Evolutionary conservation across 1,140 invertebrate genomes (phyloP).

Genomic region (Theocolax elegans): DNA sequence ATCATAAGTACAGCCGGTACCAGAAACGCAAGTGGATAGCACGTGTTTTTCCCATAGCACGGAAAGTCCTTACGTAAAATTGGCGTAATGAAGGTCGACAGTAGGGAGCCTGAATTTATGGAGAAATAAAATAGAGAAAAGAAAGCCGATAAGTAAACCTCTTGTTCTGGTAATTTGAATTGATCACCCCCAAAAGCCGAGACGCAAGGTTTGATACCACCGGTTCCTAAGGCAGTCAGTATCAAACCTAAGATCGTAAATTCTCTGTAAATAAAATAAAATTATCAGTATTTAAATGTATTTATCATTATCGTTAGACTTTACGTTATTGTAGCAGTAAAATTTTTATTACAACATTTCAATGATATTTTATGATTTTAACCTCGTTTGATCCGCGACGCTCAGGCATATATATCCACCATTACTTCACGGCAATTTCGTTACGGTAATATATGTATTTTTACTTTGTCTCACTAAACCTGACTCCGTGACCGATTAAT

Average conservation of each 20-base stretch:
- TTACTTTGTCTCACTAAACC: no score
- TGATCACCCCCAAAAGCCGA: slow-evolving; percentile 98
- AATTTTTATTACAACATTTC: no score
- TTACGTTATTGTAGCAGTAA: no score
- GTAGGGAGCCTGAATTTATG: slow-evolving; percentile 91
- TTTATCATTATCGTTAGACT: background rate
- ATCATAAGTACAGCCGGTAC: slow-evolving; percentile 90
- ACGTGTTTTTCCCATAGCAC: slow-evolving; percentile 84
- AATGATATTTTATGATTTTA: background rate
- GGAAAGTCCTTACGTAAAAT: slow-evolving; percentile 83
- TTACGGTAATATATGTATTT: no score
- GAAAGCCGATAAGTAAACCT: slow-evolving; percentile 81
- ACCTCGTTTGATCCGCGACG: background rate
- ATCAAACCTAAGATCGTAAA: slow-evolving; percentile 83
- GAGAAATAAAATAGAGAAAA: slow-evolving; percentile 95
- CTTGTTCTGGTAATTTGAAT: slow-evolving; percentile 84
- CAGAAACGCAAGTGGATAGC: slow-evolving; percentile 92
- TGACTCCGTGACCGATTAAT: no score
- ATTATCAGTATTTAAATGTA: background rate
- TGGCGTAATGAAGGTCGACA: slow-evolving; percentile 92
- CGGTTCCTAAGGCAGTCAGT: slow-evolving; percentile 90
- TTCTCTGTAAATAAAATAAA: slow-evolving; percentile 67
- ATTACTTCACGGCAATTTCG: no score
- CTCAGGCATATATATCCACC: no score
- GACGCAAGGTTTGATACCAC: slow-evolving; percentile 98